Percentiles rank a stretch among this genome's conserved stretches.
Conservation (phyloP, 2,888 invertebrate genomes). For the Nebria salina region DNA sequence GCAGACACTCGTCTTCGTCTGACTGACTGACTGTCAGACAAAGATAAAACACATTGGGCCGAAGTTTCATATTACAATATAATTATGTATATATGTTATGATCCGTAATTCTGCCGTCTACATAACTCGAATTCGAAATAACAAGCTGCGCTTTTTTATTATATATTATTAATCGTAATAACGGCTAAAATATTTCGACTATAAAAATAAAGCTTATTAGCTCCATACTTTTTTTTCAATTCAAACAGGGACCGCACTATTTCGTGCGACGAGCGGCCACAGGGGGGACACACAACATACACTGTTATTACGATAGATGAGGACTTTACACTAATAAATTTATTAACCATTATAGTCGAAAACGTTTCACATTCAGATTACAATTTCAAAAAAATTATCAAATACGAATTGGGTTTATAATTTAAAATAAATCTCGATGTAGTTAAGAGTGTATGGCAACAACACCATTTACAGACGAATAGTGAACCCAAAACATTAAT, state of each 20-base stretch:
- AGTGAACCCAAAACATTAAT: conserved; percentile 49
- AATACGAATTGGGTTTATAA: too few relatives aligned
- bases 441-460: too few relatives aligned
- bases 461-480: background rate
- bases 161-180: conserved; percentile 47
- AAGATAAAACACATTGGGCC: background rate
- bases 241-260: background rate
- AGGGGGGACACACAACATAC: conserved; percentile 6
- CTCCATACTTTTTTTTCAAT: background rate
- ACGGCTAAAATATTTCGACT: conserved; percentile 45
- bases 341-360: too few relatives aligned
- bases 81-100: conserved; percentile 57
- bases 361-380: too few relatives aligned
- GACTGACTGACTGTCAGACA: background rate
- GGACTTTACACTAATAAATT: too few relatives aligned
- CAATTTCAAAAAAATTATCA: too few relatives aligned
- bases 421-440: too few relatives aligned
- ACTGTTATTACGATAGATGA: conserved; percentile 7
- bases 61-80: conserved; percentile 50
- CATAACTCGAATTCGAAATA: conserved; percentile 55
- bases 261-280: too few relatives aligned
- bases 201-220: conserved; percentile 44
- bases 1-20: too few relatives aligned
- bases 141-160: conserved; percentile 49
- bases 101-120: conserved; percentile 55